Evolutionary conservation across 2,888 invertebrate species (phyloP).

Genomic region (Thereva unica): DNA sequence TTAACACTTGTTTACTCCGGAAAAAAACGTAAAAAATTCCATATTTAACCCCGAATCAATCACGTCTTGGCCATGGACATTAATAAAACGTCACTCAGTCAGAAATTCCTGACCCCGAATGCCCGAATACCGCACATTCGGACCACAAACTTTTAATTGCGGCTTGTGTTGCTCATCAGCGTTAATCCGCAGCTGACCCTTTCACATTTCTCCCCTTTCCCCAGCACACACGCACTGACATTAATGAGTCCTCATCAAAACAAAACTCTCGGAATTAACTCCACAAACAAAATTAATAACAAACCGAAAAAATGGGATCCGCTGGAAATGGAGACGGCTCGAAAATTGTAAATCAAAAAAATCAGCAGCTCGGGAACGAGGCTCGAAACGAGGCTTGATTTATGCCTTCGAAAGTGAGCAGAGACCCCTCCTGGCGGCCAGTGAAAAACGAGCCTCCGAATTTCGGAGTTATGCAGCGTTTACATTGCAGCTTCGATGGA

Average conservation of each 20-base stretch:
- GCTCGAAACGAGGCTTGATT: conserved; percentile 18
- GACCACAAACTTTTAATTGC: conserved; percentile 21
- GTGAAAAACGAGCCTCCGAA: conserved; percentile 17
- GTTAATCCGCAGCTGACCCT: conserved; percentile 1
- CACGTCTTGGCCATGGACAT: conserved; percentile 5
- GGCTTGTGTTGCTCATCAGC: conserved; percentile 13
- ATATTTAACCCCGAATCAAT: conserved; percentile 20
- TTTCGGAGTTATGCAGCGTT: conserved; percentile 15
- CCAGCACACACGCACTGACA: background rate
- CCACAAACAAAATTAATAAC: no score
- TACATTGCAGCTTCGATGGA: background rate
- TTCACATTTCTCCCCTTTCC: conserved; percentile 1
- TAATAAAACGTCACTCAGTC: conserved; percentile 19
- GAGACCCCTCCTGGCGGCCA: background rate
- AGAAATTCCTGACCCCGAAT: conserved; percentile 25
- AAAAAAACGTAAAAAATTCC: background rate
- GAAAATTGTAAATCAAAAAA: conserved; percentile 22
- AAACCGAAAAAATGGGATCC: no score
- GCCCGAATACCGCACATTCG: background rate
- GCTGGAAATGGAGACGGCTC: no score
- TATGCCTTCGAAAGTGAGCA: conserved; percentile 3
- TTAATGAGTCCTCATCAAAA: conserved; percentile 1
- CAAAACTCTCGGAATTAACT: background rate
- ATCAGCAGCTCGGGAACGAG: conserved; percentile 18
- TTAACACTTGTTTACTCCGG: background rate